Conservation (phyloP, 2,113 vertebrate genomes). For the Antechinus flavipes region DNA sequence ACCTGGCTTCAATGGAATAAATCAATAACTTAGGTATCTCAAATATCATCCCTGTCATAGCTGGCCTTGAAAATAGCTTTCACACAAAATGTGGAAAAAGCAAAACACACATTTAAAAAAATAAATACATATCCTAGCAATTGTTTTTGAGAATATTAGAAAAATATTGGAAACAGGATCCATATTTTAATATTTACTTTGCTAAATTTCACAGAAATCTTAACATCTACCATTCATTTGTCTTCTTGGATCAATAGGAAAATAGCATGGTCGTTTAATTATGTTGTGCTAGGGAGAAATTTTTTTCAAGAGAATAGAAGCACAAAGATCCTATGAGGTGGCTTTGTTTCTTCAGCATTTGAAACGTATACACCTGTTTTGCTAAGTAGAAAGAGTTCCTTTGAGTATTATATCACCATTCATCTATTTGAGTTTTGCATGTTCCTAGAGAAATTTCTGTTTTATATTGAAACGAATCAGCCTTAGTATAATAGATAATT, state of each 20-base stretch:
- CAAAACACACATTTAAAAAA: slow-evolving; percentile 30
- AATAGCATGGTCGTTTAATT: slow-evolving; percentile 5
- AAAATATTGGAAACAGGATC: slow-evolving; percentile 61
- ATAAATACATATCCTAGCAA: slow-evolving; percentile 42
- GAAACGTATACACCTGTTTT: not conserved
- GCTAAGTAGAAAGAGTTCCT: not conserved
- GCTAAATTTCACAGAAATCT: slow-evolving; percentile 38
- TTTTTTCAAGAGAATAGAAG: slow-evolving; percentile 14
- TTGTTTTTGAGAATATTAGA: slow-evolving; percentile 60
- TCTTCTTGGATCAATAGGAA: slow-evolving; percentile 28
- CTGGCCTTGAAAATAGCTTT: slow-evolving; percentile 47
- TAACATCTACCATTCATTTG: not conserved
- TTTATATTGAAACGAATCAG: not conserved
- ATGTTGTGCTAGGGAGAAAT: not conserved
- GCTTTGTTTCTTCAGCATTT: slow-evolving; percentile 22
- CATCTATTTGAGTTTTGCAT: not conserved
- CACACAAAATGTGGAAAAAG: slow-evolving; percentile 64
- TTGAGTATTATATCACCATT: not conserved
- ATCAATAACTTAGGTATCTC: slow-evolving; percentile 62
- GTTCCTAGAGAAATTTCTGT: slow-evolving; percentile 31
- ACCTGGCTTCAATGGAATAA: slow-evolving; percentile 61
- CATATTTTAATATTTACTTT: slow-evolving; percentile 60
- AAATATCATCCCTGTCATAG: slow-evolving; percentile 36
- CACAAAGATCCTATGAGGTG: not conserved
- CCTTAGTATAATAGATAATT: not conserved